A percentile compares a stretch with the other conserved stretches of the same genome.
Evolutionary conservation across 2,797 vertebrate genomes (phyloP).

Genomic region (Eulemur mongoz): DNA sequence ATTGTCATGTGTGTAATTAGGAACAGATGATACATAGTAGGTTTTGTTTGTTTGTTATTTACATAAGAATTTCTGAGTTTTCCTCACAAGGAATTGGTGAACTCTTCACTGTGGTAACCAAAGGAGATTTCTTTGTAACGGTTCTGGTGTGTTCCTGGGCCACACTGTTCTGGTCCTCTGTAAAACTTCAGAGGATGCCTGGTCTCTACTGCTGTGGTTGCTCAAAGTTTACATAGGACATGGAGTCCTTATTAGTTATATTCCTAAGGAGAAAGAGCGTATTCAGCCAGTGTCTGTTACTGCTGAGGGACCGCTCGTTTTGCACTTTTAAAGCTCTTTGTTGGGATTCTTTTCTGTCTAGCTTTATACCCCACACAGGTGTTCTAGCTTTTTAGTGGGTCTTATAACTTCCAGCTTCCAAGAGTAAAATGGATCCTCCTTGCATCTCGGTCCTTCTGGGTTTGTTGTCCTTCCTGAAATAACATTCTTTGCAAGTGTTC

Average conservation of each 20-base stretch:
- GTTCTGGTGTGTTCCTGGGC: too few species aligned
- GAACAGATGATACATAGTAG: background rate
- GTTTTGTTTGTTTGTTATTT: background rate
- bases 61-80: background rate
- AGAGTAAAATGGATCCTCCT: background rate
- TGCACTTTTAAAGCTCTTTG: background rate
- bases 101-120: background rate
- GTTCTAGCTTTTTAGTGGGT: background rate
- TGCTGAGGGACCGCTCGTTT: background rate
- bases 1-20: background rate
- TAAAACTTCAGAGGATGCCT: background rate
- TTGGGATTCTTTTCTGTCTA: background rate
- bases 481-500: background rate
- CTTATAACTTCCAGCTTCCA: background rate
- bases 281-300: fast-evolving
- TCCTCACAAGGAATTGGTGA: background rate
- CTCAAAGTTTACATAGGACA: background rate
- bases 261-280: background rate
- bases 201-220: too few species aligned
- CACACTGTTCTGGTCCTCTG: fast-evolving
- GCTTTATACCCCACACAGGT: fast-evolving
- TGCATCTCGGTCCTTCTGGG: background rate
- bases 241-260: background rate
- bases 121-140: background rate
- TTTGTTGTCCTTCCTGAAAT: background rate